A percentile compares a stretch with the other conserved stretches of the same genome.
Evolutionary conservation across 1,140 invertebrate species (phyloP).

Genomic region (Micrasema longulum): DNA sequence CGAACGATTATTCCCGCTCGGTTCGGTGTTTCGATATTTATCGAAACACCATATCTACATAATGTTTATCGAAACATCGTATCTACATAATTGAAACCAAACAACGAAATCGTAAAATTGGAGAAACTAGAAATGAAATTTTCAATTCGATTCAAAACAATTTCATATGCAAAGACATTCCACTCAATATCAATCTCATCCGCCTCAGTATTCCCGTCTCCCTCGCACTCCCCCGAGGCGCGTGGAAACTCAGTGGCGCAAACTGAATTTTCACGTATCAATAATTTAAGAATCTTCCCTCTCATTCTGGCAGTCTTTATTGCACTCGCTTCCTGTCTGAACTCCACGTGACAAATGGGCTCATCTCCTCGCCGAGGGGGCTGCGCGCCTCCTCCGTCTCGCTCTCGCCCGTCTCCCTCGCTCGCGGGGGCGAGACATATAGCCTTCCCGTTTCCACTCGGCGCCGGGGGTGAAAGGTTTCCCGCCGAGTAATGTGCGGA

Average conservation of each 20-base stretch:
- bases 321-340: slow-evolving; percentile 23
- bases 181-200: slow-evolving; percentile 36
- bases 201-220: slow-evolving; percentile 22
- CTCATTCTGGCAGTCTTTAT: slow-evolving; percentile 34
- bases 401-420: neutral
- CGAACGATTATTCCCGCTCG: too few species aligned
- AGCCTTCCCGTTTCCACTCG: slow-evolving; percentile 6
- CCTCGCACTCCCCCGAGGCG: slow-evolving; percentile 22
- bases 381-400: neutral
- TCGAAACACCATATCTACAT: too few species aligned
- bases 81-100: too few species aligned
- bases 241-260: slow-evolving; percentile 31
- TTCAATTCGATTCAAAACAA: slow-evolving; percentile 38
- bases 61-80: too few species aligned
- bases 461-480: slow-evolving; percentile 33
- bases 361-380: neutral
- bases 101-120: slow-evolving; percentile 17
- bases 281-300: slow-evolving; percentile 28
- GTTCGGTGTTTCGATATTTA: too few species aligned
- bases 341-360: slow-evolving; percentile 27
- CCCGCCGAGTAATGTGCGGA: slow-evolving; percentile 14
- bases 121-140: slow-evolving; percentile 28
- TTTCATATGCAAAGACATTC: slow-evolving; percentile 33
- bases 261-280: slow-evolving; percentile 37
- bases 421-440: neutral